These are phyloP conservation scores for Drosophila kikkawai DNA, from an alignment of 1,140 invertebrate species.

Conservation along the genomic window DNA sequence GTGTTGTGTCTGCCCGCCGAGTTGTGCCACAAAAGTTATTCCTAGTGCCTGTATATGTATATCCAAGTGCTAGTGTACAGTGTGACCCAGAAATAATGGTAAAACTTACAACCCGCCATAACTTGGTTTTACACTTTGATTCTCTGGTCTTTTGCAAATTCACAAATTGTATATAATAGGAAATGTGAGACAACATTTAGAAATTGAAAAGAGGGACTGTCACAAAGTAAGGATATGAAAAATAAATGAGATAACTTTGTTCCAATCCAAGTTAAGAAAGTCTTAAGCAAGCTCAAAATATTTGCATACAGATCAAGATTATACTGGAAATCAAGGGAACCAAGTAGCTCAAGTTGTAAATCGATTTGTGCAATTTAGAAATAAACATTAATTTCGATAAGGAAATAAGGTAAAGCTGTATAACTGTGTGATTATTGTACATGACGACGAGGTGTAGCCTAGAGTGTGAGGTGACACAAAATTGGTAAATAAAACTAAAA, in stretches of 20 bases:
- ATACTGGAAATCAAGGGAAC: constrained; percentile 42
- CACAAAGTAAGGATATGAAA: background rate
- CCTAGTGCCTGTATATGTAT: constrained; percentile 57
- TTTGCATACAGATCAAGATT: constrained; percentile 45
- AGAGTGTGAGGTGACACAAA: constrained; percentile 58
- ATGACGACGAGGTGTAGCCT: constrained; percentile 29
- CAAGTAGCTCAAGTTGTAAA: constrained; percentile 68
- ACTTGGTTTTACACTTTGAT: constrained; percentile 48
- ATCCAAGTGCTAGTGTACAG: constrained; percentile 25
- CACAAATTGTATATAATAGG: constrained; percentile 3
- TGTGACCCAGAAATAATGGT: constrained; percentile 36
- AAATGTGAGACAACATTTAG: constrained; percentile 63
- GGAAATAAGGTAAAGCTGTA: constrained; percentile 20
- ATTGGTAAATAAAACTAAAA: constrained; percentile 34
- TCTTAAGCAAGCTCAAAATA: constrained; percentile 39
- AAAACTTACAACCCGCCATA: constrained; percentile 52
- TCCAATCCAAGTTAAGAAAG: constrained; percentile 35
- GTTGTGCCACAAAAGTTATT: constrained; percentile 62
- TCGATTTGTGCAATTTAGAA: constrained; percentile 50
- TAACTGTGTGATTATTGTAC: constrained; percentile 18
- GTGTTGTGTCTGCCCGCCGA: constrained; percentile 47
- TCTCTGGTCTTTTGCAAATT: constrained; percentile 20
- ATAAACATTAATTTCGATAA: constrained; percentile 46
- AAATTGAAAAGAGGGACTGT: constrained; percentile 27
- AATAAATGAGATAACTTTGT: constrained; percentile 6